These are phyloP conservation scores for Myotis pilosus DNA, from an alignment of 2,797 vertebrate species.

Conservation along the genomic window DNA sequence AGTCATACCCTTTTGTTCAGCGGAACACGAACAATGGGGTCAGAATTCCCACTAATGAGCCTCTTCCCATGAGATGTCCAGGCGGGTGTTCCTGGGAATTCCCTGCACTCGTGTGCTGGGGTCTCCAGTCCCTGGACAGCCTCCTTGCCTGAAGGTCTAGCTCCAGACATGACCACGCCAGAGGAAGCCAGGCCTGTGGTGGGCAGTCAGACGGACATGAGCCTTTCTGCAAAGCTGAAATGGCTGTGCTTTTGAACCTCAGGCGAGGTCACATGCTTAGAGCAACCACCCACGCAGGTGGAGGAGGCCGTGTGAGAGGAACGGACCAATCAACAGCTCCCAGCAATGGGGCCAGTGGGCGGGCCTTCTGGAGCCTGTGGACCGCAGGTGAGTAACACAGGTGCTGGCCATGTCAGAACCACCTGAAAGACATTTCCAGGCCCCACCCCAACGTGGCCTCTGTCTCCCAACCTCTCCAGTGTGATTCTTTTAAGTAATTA, in stretches of 20 bases:
- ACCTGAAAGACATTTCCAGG: neutral
- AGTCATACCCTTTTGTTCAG: neutral
- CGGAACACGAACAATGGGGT: neutral
- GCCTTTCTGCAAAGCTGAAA: neutral
- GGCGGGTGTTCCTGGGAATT: neutral
- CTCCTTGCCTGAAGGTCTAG: neutral
- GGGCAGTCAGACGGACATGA: no score
- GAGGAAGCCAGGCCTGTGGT: neutral
- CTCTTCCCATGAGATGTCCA: neutral
- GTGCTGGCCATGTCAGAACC: rapidly evolving
- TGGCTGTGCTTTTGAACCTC: neutral
- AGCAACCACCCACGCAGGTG: neutral
- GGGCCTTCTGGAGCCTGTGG: neutral
- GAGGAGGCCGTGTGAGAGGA: neutral
- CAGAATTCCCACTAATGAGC: neutral
- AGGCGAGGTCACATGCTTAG: neutral
- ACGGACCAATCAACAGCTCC: neutral
- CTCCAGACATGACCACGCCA: neutral
- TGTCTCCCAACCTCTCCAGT: neutral
- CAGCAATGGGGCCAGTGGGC: neutral
- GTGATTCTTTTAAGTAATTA: neutral
- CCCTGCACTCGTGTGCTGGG: neutral
- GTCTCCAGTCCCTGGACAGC: neutral
- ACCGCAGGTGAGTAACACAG: neutral
- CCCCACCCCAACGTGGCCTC: neutral